Percentiles rank a stretch among this genome's conserved stretches.
Evolutionary conservation across 2,888 invertebrate genomes (phyloP).

Genomic region (Brenthis ino): DNA sequence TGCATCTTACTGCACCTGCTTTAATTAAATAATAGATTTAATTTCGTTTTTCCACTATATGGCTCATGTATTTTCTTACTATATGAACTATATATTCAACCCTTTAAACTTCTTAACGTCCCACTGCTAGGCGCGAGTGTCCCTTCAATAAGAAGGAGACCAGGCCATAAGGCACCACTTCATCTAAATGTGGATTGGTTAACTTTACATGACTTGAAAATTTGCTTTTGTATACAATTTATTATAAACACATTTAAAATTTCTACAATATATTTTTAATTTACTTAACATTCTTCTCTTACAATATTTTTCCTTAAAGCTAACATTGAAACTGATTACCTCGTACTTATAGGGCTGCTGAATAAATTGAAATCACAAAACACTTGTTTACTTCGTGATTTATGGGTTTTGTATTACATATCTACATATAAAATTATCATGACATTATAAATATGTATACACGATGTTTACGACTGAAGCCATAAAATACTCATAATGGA

Average conservation of each 20-base stretch:
- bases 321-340: slow-evolving; percentile 10
- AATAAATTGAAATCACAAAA: slow-evolving; percentile 16
- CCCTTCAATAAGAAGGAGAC: too few species aligned
- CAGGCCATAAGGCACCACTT: too few species aligned
- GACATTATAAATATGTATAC: neutral
- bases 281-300: neutral
- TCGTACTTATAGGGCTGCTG: slow-evolving; percentile 17
- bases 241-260: neutral
- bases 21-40: slow-evolving; percentile 7
- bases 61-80: neutral
- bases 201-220: too few species aligned
- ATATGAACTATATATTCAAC: too few species aligned
- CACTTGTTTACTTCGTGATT: slow-evolving; percentile 12
- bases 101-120: too few species aligned
- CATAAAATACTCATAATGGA: too few species aligned
- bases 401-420: neutral
- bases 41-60: neutral
- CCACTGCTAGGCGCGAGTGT: too few species aligned
- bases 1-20: slow-evolving; percentile 23
- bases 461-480: too few species aligned
- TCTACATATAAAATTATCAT: neutral
- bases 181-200: too few species aligned
- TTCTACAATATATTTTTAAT: neutral
- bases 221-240: too few species aligned
- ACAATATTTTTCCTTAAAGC: neutral